These are phyloP conservation scores for Scylla paramamosain DNA, from an alignment of 1,140 invertebrate genomes.

Conservation along the genomic window DNA sequence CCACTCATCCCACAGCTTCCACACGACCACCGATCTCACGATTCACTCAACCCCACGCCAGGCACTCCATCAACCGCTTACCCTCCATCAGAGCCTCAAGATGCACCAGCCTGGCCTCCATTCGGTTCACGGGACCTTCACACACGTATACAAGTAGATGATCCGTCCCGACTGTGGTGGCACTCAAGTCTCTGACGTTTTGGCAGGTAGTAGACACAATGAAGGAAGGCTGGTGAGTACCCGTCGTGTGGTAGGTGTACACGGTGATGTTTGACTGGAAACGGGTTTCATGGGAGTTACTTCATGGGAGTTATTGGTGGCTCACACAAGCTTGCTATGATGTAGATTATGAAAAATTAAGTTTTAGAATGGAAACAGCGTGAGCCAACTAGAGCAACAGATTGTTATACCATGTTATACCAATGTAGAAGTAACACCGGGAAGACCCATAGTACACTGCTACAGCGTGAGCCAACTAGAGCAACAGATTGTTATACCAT, in stretches of 20 bases:
- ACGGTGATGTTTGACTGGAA: constrained; percentile 31
- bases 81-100: background rate
- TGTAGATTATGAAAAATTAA: background rate
- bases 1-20: background rate
- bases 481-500: too few relatives aligned
- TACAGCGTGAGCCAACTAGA: too few relatives aligned
- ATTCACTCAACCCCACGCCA: background rate
- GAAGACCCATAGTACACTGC: too few relatives aligned
- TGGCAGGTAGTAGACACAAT: background rate
- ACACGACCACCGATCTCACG: background rate
- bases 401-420: too few relatives aligned
- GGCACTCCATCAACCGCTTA: background rate
- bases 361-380: background rate
- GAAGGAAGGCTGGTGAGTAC: constrained; percentile 15
- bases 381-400: too few relatives aligned
- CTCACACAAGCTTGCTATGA: background rate
- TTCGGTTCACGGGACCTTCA: background rate
- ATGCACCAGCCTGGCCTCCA: constrained; percentile 26
- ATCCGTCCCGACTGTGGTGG: background rate
- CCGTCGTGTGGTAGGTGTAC: constrained; percentile 35
- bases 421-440: too few relatives aligned
- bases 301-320: background rate
- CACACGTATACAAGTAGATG: constrained; percentile 39
- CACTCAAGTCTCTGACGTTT: background rate
- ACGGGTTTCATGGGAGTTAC: background rate